Evolutionary conservation across 2,113 vertebrate species (phyloP).

Genomic region (Nothoprocta perdicaria): DNA sequence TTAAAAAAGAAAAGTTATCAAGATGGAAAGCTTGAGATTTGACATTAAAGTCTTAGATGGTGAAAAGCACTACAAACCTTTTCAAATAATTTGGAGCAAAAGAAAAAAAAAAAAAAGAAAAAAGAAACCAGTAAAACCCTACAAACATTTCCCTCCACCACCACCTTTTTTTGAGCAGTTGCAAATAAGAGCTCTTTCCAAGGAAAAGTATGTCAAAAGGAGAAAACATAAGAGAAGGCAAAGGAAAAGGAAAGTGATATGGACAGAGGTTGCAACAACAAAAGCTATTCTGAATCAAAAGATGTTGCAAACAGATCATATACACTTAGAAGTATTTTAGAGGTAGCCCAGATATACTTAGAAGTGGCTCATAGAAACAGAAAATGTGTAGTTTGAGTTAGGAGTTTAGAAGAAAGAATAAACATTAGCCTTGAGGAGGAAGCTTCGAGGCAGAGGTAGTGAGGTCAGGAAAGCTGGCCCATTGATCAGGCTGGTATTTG

Average conservation of each 20-base stretch:
- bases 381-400: neutral
- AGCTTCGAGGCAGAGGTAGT: neutral
- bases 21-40: slow-evolving; percentile 30
- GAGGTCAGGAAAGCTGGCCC: neutral
- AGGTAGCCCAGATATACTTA: neutral
- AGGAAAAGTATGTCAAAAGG: neutral
- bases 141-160: fast-evolving
- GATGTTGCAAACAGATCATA: neutral
- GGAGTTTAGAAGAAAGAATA: neutral
- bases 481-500: fast-evolving
- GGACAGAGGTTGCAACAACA: neutral
- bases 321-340: neutral
- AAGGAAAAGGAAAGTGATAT: neutral
- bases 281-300: slow-evolving; percentile 12
- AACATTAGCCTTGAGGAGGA: neutral
- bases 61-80: neutral
- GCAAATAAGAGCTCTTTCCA: neutral
- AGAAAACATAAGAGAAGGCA: neutral
- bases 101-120: neutral
- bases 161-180: neutral
- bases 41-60: neutral
- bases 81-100: neutral
- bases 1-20: neutral
- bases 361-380: neutral
- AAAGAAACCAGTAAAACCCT: neutral